Conservation (phyloP, 2,888 invertebrate genomes). For the Idaea aversata region DNA sequence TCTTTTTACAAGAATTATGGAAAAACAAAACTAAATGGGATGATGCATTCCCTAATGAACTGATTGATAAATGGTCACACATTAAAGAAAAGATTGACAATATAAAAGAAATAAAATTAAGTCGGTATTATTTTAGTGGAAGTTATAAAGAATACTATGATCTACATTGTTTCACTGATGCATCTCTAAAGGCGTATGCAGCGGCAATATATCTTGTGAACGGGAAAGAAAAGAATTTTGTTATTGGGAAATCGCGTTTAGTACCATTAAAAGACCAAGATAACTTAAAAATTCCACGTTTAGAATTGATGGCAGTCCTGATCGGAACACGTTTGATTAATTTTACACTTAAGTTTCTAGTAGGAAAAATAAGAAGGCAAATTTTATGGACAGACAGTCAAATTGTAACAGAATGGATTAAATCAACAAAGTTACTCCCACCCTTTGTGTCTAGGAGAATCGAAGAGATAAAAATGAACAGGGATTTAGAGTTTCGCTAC, state of each 20-base stretch:
- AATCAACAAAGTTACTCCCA: constrained; percentile 10
- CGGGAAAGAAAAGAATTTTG: constrained; percentile 5
- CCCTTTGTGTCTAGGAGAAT: constrained; percentile 5
- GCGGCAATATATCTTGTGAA: background rate
- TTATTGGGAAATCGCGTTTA: constrained; percentile 23
- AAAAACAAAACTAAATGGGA: constrained; percentile 16
- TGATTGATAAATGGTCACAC: background rate
- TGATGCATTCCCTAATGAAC: background rate
- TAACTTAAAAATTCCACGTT: constrained; percentile 10
- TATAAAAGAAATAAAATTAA: background rate
- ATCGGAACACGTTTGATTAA: constrained; percentile 11
- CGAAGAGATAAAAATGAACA: constrained; percentile 7
- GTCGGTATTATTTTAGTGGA: background rate
- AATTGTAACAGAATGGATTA: constrained; percentile 9
- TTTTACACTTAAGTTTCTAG: constrained; percentile 9
- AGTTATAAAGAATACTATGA: background rate
- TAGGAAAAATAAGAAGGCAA: background rate
- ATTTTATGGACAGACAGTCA: constrained; percentile 9
- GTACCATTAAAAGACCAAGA: constrained; percentile 13
- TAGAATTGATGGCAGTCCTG: constrained; percentile 10
- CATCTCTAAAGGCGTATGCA: background rate
- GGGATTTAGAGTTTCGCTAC: constrained; percentile 6
- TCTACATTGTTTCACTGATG: constrained; percentile 8
- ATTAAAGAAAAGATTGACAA: background rate
- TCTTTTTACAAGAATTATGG: constrained; percentile 16